Conservation (phyloP, 2,797 vertebrate species). For the Streptopelia turtur region DNA sequence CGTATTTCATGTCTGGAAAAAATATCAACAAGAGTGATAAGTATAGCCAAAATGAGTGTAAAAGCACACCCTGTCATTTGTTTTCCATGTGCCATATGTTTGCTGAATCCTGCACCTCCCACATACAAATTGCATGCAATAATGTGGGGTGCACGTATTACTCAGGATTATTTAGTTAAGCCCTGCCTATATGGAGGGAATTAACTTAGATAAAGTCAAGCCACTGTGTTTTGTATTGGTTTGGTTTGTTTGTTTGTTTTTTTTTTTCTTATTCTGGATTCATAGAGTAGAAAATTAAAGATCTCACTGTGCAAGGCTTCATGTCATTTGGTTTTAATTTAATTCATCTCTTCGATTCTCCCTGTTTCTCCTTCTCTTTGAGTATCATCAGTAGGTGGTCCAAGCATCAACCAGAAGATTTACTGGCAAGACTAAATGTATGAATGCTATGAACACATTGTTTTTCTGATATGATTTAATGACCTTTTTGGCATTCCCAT, state of each 20-base stretch:
- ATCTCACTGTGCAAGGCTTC: slow-evolving; percentile 56
- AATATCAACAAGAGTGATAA: slow-evolving; percentile 66
- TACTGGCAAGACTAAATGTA: slow-evolving; percentile 72
- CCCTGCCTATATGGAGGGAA: slow-evolving; percentile 41
- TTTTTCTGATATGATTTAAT: slow-evolving; percentile 79
- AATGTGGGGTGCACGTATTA: slow-evolving; percentile 65
- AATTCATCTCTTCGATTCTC: slow-evolving; percentile 63
- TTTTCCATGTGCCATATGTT: slow-evolving; percentile 74
- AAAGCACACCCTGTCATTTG: slow-evolving; percentile 71
- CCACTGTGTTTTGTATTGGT: slow-evolving; percentile 25
- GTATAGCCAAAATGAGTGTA: slow-evolving; percentile 60
- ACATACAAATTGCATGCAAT: slow-evolving; percentile 70
- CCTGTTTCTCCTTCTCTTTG: slow-evolving; percentile 30
- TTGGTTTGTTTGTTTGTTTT: slow-evolving; percentile 37
- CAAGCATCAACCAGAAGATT: slow-evolving; percentile 69
- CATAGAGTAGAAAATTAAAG: slow-evolving; percentile 57
- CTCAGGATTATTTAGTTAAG: slow-evolving; percentile 65
- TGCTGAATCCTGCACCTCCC: slow-evolving; percentile 74
- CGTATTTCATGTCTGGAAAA: slow-evolving; percentile 60
- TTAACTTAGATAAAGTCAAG: slow-evolving; percentile 52
- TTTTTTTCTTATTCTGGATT: slow-evolving; percentile 61
- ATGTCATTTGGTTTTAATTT: slow-evolving; percentile 69
- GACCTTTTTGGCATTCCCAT: slow-evolving; percentile 73
- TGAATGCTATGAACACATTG: slow-evolving; percentile 69
- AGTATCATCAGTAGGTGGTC: slow-evolving; percentile 72